Percentiles rank a stretch among this genome's conserved stretches.
These are phyloP conservation scores for Heterodera carotae DNA, from an alignment of 1,140 invertebrate species.

Conservation along the genomic window DNA sequence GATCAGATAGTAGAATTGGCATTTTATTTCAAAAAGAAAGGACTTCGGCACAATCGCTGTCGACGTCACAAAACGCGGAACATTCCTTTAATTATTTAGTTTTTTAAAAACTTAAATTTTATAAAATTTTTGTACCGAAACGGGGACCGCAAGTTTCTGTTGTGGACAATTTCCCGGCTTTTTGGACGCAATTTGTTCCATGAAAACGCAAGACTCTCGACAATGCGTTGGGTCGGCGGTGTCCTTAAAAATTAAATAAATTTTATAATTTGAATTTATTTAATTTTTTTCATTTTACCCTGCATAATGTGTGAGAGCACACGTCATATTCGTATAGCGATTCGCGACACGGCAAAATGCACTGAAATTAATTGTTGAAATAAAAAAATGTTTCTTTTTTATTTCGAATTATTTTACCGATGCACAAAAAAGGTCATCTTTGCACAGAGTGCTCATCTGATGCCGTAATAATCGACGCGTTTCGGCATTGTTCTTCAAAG, in stretches of 20 bases:
- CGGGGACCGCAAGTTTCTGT: conserved; percentile 15
- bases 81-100: conserved; percentile 55
- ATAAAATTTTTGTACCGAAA: neutral
- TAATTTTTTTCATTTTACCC: conserved; percentile 31
- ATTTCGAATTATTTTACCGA: conserved; percentile 48
- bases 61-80: conserved; percentile 53
- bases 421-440: conserved; percentile 47
- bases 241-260: conserved; percentile 11
- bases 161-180: conserved; percentile 55
- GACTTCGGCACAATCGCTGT: conserved; percentile 56
- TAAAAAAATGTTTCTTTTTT: neutral
- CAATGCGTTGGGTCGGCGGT: conserved; percentile 38
- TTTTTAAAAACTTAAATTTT: neutral
- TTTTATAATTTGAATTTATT: conserved; percentile 9
- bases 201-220: conserved; percentile 54
- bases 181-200: conserved; percentile 44
- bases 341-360: conserved; percentile 46
- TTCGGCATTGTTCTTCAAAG: conserved; percentile 39
- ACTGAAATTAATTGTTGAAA: conserved; percentile 35
- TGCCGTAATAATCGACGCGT: conserved; percentile 43
- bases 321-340: conserved; percentile 30
- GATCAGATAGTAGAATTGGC: too few relatives aligned
- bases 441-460: conserved; percentile 46
- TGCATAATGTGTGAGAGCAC: conserved; percentile 42
- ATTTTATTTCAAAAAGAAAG: conserved; percentile 38